A percentile compares a stretch with the other conserved stretches of the same genome.
Conservation (phyloP, 2,888 invertebrate genomes). For the Apotomis betuletana region DNA sequence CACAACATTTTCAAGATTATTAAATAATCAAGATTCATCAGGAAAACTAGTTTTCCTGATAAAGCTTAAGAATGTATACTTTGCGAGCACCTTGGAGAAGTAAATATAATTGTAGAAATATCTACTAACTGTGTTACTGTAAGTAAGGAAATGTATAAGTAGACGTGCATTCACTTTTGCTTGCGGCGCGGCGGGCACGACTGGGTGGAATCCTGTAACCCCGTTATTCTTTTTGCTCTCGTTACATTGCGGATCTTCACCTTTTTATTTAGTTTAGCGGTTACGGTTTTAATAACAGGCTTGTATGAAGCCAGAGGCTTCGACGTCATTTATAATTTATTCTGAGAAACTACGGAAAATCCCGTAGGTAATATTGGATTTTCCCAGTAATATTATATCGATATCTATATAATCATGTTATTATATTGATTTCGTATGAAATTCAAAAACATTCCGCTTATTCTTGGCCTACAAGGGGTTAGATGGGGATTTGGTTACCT, state of each 20-base stretch:
- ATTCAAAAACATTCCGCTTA: too few relatives aligned
- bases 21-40: not conserved
- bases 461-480: too few relatives aligned
- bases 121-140: not conserved
- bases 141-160: not conserved
- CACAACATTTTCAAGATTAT: too few relatives aligned
- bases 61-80: not conserved
- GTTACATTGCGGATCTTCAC: slow-evolving; percentile 67
- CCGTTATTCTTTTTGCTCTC: slow-evolving; percentile 74
- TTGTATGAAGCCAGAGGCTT: slow-evolving; percentile 38
- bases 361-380: slow-evolving; percentile 1
- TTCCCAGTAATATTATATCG: not conserved
- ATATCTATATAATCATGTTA: not conserved
- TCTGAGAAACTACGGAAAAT: slow-evolving; percentile 10
- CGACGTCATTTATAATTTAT: slow-evolving; percentile 15
- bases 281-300: slow-evolving; percentile 54
- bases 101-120: not conserved
- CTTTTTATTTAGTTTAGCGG: slow-evolving; percentile 55
- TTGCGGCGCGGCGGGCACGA: slow-evolving; percentile 47
- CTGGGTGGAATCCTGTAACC: slow-evolving; percentile 67
- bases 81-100: not conserved
- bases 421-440: not conserved
- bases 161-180: slow-evolving; percentile 19
- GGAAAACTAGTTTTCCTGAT: not conserved
- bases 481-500: too few relatives aligned